Evolutionary conservation across 2,797 vertebrate species (phyloP).

Genomic region (Okamejei kenojei): DNA sequence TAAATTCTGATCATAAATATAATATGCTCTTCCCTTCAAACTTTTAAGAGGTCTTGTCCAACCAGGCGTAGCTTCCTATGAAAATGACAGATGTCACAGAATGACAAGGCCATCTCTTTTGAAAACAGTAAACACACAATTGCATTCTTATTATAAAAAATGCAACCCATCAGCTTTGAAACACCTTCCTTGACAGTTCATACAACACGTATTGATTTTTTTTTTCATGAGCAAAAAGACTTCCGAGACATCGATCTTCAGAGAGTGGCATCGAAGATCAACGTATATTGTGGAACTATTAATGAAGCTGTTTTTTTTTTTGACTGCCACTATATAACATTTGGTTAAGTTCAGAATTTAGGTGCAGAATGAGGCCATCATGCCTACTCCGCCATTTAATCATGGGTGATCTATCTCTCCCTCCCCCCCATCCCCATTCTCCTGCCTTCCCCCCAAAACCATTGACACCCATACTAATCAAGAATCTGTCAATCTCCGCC

Average conservation of each 20-base stretch:
- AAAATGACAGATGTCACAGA: not conserved
- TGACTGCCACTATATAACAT: not conserved
- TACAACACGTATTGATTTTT: not conserved
- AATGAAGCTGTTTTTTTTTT: not conserved
- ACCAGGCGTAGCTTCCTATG: not conserved
- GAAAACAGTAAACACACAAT: not conserved
- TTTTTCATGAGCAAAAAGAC: not conserved
- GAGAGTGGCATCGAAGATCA: not conserved
- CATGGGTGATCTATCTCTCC: too few species aligned
- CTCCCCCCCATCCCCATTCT: too few species aligned
- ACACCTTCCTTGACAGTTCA: not conserved
- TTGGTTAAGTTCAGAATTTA: not conserved
- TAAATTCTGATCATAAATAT: not conserved
- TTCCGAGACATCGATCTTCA: too few species aligned
- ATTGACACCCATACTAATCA: too few species aligned
- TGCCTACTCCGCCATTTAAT: too few species aligned
- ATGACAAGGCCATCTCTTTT: not conserved
- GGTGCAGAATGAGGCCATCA: too few species aligned
- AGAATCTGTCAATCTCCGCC: too few species aligned
- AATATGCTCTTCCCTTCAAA: not conserved
- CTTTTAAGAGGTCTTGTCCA: not conserved
- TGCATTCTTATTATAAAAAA: not conserved
- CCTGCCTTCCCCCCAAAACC: too few species aligned
- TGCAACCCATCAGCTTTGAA: not conserved
- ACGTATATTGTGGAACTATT: not conserved